phyloP scores from a whole-genome alignment of 2,113 vertebrate species.

The Hyperopisus bebe region DNA sequence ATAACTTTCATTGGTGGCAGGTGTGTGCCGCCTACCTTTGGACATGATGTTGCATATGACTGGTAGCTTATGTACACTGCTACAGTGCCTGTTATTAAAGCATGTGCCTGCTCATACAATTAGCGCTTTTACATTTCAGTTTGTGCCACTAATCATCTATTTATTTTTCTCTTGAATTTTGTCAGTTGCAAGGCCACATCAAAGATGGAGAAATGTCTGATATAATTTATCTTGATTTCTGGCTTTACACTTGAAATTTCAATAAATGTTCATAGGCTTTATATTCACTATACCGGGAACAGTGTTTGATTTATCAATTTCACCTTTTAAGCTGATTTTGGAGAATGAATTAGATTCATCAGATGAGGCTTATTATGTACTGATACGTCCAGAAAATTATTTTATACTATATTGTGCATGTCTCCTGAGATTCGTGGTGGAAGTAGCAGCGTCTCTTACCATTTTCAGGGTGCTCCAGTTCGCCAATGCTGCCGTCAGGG shows the following conservation, averaged over 20 bases:
- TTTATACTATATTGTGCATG: neutral
- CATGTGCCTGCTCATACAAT: neutral
- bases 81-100: neutral
- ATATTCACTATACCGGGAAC: neutral
- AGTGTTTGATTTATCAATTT: neutral
- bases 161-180: neutral
- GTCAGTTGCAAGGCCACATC: neutral
- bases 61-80: neutral
- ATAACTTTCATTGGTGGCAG: neutral
- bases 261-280: neutral
- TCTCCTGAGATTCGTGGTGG: neutral
- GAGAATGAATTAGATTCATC: neutral
- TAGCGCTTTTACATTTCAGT: neutral
- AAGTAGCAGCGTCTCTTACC: slow-evolving; percentile 58
- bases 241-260: neutral
- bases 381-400: neutral
- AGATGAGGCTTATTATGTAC: neutral
- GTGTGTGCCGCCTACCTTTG: neutral
- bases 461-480: slow-evolving; percentile 96
- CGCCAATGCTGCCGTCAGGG: slow-evolving; percentile 96
- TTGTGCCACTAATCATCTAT: neutral
- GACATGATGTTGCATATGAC: neutral
- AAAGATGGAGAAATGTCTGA: neutral
- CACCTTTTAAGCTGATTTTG: neutral
- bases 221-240: neutral